Percentiles rank a stretch among this genome's conserved stretches.
Evolutionary conservation across 2,113 vertebrate genomes (phyloP).

Genomic region (Macrotus californicus): DNA sequence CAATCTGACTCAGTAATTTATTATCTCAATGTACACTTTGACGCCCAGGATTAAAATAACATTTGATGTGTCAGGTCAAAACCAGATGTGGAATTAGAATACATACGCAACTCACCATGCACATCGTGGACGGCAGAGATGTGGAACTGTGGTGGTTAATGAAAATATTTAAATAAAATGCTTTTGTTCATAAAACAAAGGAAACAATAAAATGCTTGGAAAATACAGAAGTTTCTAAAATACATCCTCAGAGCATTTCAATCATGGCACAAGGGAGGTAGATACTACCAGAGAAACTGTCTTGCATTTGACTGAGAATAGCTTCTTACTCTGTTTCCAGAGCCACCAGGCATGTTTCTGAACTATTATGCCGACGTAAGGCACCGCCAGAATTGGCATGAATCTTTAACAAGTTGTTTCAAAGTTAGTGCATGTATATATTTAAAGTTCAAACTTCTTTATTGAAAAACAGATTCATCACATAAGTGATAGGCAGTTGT

Average conservation of each 20-base stretch:
- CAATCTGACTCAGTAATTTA: conserved; percentile 1
- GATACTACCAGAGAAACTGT: neutral
- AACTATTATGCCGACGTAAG: neutral
- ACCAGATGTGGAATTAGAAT: neutral
- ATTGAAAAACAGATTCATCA: neutral
- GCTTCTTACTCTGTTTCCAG: neutral
- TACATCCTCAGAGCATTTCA: neutral
- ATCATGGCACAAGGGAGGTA: neutral
- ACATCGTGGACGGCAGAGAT: neutral
- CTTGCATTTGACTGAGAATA: neutral
- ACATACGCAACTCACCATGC: neutral
- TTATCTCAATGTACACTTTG: neutral
- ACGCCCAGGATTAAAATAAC: neutral
- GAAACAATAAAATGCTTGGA: neutral
- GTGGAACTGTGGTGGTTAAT: neutral
- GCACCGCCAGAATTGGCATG: neutral
- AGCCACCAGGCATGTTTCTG: neutral
- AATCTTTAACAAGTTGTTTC: neutral
- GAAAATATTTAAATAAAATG: neutral
- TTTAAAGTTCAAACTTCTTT: neutral
- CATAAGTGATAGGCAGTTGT: neutral
- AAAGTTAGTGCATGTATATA: neutral
- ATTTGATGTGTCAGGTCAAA: neutral
- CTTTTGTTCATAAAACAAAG: neutral
- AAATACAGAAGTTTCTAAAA: neutral